A percentile compares a stretch with the other conserved stretches of the same genome.
Evolutionary conservation across 2,888 invertebrate species (phyloP).

Genomic region (Cryptus armator): DNA sequence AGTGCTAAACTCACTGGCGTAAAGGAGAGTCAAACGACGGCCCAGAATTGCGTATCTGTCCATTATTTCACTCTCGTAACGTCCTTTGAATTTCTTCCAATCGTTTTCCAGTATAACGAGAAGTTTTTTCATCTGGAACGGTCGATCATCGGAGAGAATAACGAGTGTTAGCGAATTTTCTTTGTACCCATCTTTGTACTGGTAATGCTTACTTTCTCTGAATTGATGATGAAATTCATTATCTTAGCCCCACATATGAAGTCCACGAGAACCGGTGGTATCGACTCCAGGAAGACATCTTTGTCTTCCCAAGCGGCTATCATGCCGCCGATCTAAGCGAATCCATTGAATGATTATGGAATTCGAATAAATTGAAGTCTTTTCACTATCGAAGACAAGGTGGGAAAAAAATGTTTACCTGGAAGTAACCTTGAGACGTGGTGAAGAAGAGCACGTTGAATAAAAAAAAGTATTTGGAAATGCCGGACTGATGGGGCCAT

Average conservation of each 20-base stretch:
- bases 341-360: background rate
- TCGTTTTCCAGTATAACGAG: conserved; percentile 64
- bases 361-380: background rate
- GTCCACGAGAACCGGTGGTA: conserved; percentile 70
- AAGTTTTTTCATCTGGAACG: conserved; percentile 68
- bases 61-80: conserved; percentile 66
- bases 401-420: conserved; percentile 67
- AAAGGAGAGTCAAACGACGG: conserved; percentile 63
- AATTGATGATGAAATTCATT: conserved; percentile 67
- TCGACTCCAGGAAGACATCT: conserved; percentile 69
- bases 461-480: conserved; percentile 67
- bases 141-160: background rate
- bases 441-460: conserved; percentile 68
- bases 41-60: conserved; percentile 65
- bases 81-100: conserved; percentile 62
- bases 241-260: conserved; percentile 65
- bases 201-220: conserved; percentile 55
- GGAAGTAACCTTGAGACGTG: conserved; percentile 69
- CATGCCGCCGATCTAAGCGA: conserved; percentile 70
- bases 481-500: conserved; percentile 74
- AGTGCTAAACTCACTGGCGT: conserved; percentile 59
- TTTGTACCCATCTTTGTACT: no score
- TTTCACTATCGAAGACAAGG: background rate
- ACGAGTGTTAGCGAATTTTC: no score
- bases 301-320: conserved; percentile 69